Conservation (phyloP, 2,113 vertebrate species). For the Nestor notabilis region DNA sequence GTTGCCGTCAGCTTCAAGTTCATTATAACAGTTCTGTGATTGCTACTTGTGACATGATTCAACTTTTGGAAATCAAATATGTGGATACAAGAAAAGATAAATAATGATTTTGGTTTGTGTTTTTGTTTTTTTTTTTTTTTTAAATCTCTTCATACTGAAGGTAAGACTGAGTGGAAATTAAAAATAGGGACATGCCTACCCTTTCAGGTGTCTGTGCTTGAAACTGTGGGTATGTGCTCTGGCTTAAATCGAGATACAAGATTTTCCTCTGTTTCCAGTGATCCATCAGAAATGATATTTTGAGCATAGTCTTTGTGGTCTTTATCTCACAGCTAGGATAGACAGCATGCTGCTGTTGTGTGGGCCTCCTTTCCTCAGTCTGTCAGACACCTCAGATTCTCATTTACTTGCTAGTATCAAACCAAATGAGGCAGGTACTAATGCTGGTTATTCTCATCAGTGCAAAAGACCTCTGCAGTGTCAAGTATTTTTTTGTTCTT, state of each 20-base stretch:
- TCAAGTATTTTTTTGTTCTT: neutral
- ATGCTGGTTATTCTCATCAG: neutral
- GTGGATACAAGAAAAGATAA: neutral
- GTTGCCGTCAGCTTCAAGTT: neutral
- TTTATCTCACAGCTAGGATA: neutral
- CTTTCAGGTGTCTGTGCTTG: neutral
- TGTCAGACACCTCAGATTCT: neutral
- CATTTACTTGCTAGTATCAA: neutral
- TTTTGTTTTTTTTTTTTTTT: neutral
- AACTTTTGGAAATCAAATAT: neutral
- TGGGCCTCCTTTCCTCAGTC: neutral
- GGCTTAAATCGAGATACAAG: neutral
- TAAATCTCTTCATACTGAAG: neutral
- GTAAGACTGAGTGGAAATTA: neutral
- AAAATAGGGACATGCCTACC: neutral
- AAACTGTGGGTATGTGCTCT: neutral
- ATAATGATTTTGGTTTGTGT: no score
- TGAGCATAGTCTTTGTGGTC: neutral
- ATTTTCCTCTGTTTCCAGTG: neutral
- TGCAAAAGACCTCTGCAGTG: neutral
- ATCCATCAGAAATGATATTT: neutral
- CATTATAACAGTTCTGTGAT: neutral
- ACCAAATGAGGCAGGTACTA: neutral
- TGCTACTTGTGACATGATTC: neutral
- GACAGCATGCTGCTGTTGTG: fast-evolving